Evolutionary conservation across 2,113 vertebrate species (phyloP), one percentile per base, ranked within the genome.

Genomic region (Callopanchax toddi): DNA sequence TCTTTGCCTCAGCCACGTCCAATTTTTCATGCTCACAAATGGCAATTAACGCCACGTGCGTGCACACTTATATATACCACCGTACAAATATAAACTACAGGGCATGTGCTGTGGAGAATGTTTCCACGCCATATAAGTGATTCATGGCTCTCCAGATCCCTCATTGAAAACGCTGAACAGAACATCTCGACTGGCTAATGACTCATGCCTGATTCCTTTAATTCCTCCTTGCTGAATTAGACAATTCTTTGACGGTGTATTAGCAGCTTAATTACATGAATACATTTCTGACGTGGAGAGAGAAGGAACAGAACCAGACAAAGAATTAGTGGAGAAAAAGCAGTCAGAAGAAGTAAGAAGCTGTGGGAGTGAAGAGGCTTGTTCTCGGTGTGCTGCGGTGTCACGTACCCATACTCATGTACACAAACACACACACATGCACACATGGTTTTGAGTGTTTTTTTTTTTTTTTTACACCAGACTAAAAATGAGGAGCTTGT

Each of bases 191-290:
- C 89, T 91, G 90, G 86, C 90, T 93, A 93, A 93, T 93, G 91
- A 92, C 87, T 93, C 91, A 90, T 91, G 90, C 87, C 88, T 90
- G 87, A 92, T 92, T 92, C 89, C 88, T 92, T 92, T 92, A 91
- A 92, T 92, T 92, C 90, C 87, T 92, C 88, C 89, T 92, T 92
- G 90, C 91, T 88, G 90, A 93, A 92, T 93, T 92, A 92, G 89
- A 89, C 91, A 89, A 91, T 92, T 92, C 88, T 89, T 91, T 90
- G 90, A 92, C 84, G 88, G 87, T 91, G 89, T 91, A 91, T 93
- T 92, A 92, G 91, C 88, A 84, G 91, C 89, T 92, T 92, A 92
- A 93, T 92, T 91, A 92, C 90, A 91, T 89, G 87, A 91, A 90
- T 87, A 87, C 86, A 78, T 89, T 90, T 88, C 84, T 91, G 87